These are phyloP conservation scores for Coccyzus lansbergi DNA, from an alignment of 2,797 vertebrate genomes.

Conservation along the genomic window DNA sequence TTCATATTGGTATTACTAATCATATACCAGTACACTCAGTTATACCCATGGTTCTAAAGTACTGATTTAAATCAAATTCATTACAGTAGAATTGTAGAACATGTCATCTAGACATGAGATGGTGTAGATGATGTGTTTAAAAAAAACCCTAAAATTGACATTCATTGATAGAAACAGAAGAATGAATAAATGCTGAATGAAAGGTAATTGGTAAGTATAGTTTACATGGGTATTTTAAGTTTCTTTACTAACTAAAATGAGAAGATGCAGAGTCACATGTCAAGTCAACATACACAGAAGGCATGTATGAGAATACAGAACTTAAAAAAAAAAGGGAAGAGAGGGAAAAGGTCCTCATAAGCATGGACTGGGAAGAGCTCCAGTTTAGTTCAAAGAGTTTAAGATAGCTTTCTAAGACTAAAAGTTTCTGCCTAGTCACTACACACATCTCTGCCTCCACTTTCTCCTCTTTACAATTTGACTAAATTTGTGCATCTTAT, in stretches of 20 bases:
- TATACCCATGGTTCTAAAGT: neutral
- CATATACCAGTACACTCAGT: neutral
- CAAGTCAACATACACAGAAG: neutral
- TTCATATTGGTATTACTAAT: neutral
- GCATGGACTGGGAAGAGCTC: no score
- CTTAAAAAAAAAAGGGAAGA: neutral
- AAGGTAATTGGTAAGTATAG: neutral
- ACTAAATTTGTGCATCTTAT: no score
- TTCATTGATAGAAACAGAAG: neutral
- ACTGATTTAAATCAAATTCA: neutral
- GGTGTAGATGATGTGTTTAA: neutral
- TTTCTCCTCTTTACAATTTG: no score
- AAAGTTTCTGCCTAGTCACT: neutral
- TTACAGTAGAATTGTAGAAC: neutral
- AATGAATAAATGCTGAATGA: neutral
- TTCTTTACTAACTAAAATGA: neutral
- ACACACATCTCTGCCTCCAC: neutral
- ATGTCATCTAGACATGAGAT: neutral
- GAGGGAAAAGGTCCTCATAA: no score
- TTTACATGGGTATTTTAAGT: neutral
- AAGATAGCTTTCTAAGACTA: neutral
- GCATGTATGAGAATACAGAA: neutral
- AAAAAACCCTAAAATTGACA: neutral
- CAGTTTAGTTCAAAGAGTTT: neutral
- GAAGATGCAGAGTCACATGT: neutral